Percentiles rank a stretch among this genome's conserved stretches.
Evolutionary conservation across 2,888 invertebrate species (phyloP).

Genomic region (Eupithecia subumbrata): DNA sequence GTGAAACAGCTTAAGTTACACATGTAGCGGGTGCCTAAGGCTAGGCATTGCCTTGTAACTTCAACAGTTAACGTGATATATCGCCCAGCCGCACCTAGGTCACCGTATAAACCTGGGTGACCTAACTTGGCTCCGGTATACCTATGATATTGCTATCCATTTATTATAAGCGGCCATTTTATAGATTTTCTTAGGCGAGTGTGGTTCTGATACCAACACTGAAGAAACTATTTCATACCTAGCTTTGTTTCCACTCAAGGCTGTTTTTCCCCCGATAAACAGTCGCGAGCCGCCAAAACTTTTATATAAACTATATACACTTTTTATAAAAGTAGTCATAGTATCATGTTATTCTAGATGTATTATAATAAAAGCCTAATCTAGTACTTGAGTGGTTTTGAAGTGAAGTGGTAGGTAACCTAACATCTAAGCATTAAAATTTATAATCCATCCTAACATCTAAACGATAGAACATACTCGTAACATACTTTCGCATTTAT

Average conservation of each 20-base stretch:
- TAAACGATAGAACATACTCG: too few species aligned
- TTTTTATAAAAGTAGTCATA: too few species aligned
- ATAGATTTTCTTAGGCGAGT: conserved; percentile 19
- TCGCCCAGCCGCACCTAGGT: conserved; percentile 41
- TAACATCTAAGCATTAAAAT: too few species aligned
- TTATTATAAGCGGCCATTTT: conserved; percentile 29
- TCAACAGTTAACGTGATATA: conserved; percentile 63
- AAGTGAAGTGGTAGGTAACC: too few species aligned
- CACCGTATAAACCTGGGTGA: conserved; percentile 29
- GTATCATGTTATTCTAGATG: too few species aligned
- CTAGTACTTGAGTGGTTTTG: too few species aligned
- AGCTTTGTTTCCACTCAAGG: neutral
- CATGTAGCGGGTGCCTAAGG: conserved; percentile 27
- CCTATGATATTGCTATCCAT: conserved; percentile 39
- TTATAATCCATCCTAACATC: too few species aligned
- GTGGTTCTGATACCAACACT: neutral
- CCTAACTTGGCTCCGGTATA: conserved; percentile 28
- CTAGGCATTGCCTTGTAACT: conserved; percentile 49
- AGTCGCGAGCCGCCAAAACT: too few species aligned
- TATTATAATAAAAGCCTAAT: too few species aligned
- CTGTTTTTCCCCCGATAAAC: neutral
- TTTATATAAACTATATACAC: too few species aligned
- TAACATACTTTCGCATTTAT: too few species aligned
- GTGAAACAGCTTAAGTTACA: conserved; percentile 4
- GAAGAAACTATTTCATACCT: neutral